These are phyloP conservation scores for Mythimna ferrago DNA, from an alignment of 2,888 invertebrate genomes.

Conservation along the genomic window DNA sequence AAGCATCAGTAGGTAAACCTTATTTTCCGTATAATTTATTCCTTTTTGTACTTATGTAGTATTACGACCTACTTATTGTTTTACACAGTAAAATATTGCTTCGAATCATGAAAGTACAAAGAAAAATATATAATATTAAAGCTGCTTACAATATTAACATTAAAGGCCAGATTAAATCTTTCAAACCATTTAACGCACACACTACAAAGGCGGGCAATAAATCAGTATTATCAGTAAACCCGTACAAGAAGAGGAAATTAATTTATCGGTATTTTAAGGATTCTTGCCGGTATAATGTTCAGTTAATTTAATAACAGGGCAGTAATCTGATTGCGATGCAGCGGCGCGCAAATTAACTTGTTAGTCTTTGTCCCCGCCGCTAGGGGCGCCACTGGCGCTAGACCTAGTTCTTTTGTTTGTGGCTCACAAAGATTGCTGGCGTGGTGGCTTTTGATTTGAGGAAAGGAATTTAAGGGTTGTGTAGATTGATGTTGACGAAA, in stretches of 20 bases:
- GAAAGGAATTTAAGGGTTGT: not conserved
- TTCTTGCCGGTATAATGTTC: constrained; percentile 55
- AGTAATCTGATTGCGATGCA: constrained; percentile 60
- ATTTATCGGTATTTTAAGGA: constrained; percentile 62
- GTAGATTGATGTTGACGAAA: not conserved
- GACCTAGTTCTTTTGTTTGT: constrained; percentile 40
- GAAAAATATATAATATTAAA: constrained; percentile 6
- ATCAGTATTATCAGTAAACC: constrained; percentile 48
- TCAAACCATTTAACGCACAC: constrained; percentile 20
- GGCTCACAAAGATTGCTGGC: constrained; percentile 7
- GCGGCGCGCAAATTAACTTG: constrained; percentile 53
- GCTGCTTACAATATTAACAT: constrained; percentile 5
- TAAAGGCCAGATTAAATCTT: constrained; percentile 17
- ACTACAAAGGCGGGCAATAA: constrained; percentile 47
- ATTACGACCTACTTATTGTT: not conserved
- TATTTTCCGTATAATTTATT: too few relatives aligned
- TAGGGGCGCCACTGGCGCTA: constrained; percentile 37
- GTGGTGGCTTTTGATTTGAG: constrained; percentile 10
- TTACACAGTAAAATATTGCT: not conserved
- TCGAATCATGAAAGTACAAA: too few relatives aligned
- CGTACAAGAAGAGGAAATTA: constrained; percentile 59
- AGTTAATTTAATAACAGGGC: constrained; percentile 56
- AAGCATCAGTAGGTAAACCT: too few relatives aligned
- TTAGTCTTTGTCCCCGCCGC: constrained; percentile 46
- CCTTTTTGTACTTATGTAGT: too few relatives aligned